A percentile compares a stretch with the other conserved stretches of the same genome.
Conservation (phyloP, 2,797 vertebrate species). For the Poeciliopsis turneri region DNA sequence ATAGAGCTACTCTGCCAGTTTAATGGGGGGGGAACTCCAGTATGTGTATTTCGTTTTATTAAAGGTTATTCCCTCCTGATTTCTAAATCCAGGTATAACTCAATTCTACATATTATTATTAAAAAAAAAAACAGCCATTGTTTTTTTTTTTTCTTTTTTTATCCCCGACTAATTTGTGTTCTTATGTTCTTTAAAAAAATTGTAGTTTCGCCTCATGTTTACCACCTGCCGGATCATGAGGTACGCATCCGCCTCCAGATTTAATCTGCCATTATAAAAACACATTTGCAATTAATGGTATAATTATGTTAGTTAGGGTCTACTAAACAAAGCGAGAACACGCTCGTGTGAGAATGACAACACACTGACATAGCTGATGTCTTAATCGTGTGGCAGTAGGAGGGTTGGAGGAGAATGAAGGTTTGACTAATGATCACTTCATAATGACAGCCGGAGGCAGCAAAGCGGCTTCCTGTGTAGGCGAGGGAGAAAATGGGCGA, state of each 20-base stretch:
- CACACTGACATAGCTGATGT: background rate
- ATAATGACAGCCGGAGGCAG: slow-evolving; percentile 34
- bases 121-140: background rate
- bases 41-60: background rate
- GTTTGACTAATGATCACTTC: slow-evolving; percentile 34
- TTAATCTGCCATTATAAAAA: background rate
- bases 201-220: background rate
- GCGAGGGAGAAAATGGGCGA: background rate
- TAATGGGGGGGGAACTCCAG: background rate
- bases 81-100: background rate
- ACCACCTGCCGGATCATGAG: background rate
- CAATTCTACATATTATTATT: background rate
- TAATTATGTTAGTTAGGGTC: slow-evolving; percentile 9
- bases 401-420: slow-evolving; percentile 1
- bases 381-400: slow-evolving; percentile 8
- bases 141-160: background rate
- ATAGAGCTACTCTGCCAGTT: background rate
- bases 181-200: background rate
- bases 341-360: background rate
- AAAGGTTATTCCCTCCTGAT: background rate
- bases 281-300: background rate
- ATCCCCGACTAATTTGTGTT: background rate
- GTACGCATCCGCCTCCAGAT: background rate
- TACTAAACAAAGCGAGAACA: background rate
- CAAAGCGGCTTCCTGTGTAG: slow-evolving; percentile 16